Base-by-base conservation (phyloP, 2,113 vertebrate species). In the Glaucidium brasilianum region DNA sequence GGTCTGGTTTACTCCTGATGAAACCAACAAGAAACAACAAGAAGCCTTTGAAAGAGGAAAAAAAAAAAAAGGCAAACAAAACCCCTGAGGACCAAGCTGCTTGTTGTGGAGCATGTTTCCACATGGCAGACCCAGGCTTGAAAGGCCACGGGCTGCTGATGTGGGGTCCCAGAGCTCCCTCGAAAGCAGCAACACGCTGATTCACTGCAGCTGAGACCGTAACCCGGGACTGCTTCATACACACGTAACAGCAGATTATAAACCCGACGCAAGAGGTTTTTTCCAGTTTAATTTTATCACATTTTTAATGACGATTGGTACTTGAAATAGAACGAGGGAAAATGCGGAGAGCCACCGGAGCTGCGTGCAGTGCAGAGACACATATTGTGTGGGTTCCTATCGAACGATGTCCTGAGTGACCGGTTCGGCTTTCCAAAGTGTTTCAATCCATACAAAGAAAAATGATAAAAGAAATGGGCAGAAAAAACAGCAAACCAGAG, bases 381-480 rank as follows among this genome's bases (percentile, higher is more conserved):
- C 7, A 5, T 16, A 47, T 59, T 50, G 0, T 1, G 47, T 1
- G 3, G 32, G 64, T 34, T 81, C 66, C 84, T 49, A 18, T 43
- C 1, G 4, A 81, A 12, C 4, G 2, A 2, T 5, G n/a, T 17
- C 90, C 9, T 0, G 43, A 62, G 41, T 1, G 2, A 17, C 50
- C 0, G 0, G 18, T 16, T 53, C 5, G 10, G 66, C 88, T 85
- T 63, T 47, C 12, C 78, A 39, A 82, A 88, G 66, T 2, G 0
- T 75, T 81, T 94, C 74, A 39, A 7, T 47, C 37, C 12, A 0
- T 27, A 37, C 56, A 75, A 89, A 94, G 67, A 13, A 16, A 83
- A 66, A 53, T 3, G 26, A 74, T 66, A 17, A 90, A 91, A 82
- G 90, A 43, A 75, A 58, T 2, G 29, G 50, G 67, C 62, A 88